A percentile compares a stretch with the other conserved stretches of the same genome.
Evolutionary conservation across 1,140 invertebrate genomes (phyloP).

Genomic region (Lepidostoma basale): DNA sequence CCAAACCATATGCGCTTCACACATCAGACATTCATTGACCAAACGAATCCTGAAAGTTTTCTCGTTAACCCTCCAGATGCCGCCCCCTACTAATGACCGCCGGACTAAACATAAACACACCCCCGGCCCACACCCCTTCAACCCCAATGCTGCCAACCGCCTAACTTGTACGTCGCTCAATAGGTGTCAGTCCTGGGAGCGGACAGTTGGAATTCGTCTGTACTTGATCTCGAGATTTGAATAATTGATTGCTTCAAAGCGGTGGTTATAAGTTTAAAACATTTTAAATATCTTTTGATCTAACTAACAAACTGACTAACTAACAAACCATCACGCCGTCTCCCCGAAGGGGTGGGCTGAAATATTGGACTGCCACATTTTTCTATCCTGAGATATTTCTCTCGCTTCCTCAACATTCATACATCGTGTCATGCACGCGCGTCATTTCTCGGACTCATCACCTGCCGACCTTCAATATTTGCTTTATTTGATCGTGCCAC

Average conservation of each 20-base stretch:
- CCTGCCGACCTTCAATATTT: too few species aligned
- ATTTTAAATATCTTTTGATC: not conserved
- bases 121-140: not conserved
- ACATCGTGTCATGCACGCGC: too few species aligned
- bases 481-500: too few species aligned
- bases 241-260: not conserved
- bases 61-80: conserved; percentile 18
- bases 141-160: not conserved
- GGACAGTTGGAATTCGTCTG: not conserved
- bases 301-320: not conserved
- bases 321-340: too few species aligned
- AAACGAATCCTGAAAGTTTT: conserved; percentile 13
- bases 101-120: not conserved
- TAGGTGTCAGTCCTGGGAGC: conserved; percentile 4
- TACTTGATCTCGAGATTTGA: not conserved
- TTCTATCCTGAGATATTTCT: too few species aligned
- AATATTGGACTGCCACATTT: not conserved
- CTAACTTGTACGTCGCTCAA: not conserved
- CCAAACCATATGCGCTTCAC: too few species aligned
- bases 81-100: conserved; percentile 3
- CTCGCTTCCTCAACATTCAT: too few species aligned
- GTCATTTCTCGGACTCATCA: too few species aligned
- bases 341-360: too few species aligned
- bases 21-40: conserved; percentile 4
- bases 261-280: not conserved